A percentile compares a stretch with the other conserved stretches of the same genome.
These are phyloP conservation scores for Cyanistes caeruleus DNA, from an alignment of 2,113 vertebrate species.

Conservation along the genomic window DNA sequence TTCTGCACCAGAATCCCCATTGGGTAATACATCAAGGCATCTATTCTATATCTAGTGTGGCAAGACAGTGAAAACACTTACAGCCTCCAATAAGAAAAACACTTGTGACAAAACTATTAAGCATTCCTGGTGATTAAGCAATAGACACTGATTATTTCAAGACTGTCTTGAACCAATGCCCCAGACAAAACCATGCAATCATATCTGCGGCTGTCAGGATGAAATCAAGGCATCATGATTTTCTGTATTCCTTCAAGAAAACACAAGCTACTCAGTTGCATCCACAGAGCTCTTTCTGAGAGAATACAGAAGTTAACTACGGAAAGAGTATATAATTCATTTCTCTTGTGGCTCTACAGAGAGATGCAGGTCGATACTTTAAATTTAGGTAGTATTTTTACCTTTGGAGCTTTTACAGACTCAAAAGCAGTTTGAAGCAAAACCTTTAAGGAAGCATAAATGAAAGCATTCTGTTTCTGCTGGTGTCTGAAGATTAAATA, in stretches of 20 bases:
- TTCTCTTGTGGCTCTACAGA: neutral
- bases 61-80: constrained; percentile 18
- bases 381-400: constrained; percentile 5
- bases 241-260: neutral
- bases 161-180: neutral
- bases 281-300: neutral
- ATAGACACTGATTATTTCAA: constrained; percentile 5
- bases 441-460: constrained; percentile 11
- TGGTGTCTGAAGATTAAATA: neutral
- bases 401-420: neutral
- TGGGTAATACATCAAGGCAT: constrained; percentile 26
- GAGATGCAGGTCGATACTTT: neutral
- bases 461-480: neutral
- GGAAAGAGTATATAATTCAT: neutral
- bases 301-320: neutral
- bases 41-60: constrained; percentile 1
- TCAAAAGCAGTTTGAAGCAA: neutral
- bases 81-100: constrained; percentile 29
- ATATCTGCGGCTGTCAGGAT: neutral
- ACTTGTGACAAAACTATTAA: constrained; percentile 46
- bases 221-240: neutral
- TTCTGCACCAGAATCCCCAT: constrained; percentile 25
- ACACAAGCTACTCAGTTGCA: neutral
- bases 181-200: neutral
- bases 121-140: constrained; percentile 18